phyloP scores from a whole-genome alignment of 2,888 invertebrate species.

The Callyntrura guangdongensis region DNA sequence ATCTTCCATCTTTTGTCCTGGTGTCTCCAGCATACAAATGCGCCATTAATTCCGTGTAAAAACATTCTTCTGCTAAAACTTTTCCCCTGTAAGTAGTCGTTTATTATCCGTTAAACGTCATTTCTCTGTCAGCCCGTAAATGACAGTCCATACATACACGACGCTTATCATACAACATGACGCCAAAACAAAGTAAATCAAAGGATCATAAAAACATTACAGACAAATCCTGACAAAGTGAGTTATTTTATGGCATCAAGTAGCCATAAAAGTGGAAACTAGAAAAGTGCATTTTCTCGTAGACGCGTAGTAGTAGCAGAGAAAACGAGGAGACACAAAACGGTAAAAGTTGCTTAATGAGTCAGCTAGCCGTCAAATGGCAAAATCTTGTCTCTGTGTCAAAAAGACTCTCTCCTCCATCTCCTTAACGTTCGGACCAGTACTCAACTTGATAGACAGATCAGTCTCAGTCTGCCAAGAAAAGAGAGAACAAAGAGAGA shows the following conservation, averaged over 20 bases:
- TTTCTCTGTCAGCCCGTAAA: background rate
- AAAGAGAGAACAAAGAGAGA: background rate
- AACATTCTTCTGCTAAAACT: background rate
- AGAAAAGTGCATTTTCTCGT: conserved; percentile 34
- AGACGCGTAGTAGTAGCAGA: background rate
- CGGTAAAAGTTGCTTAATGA: conserved; percentile 22
- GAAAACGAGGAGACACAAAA: background rate
- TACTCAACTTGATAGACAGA: conserved; percentile 18
- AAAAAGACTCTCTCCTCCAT: background rate
- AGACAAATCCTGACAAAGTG: background rate
- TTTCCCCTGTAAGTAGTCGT: too few relatives aligned
- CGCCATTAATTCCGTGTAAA: background rate
- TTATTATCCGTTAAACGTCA: background rate
- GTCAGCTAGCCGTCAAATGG: conserved; percentile 57
- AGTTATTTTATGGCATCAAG: conserved; percentile 7
- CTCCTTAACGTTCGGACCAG: background rate
- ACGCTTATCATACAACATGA: background rate
- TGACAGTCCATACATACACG: background rate
- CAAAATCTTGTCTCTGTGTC: conserved; percentile 55
- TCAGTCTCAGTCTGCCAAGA: conserved; percentile 1
- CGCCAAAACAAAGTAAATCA: conserved; percentile 13
- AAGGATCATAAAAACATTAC: conserved; percentile 14
- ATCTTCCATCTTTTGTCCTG: too few relatives aligned
- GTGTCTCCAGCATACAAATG: too few relatives aligned
- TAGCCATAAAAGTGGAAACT: conserved; percentile 13